Evolutionary conservation across 2,888 invertebrate species (phyloP).

Genomic region (Lucinisca nassula): DNA sequence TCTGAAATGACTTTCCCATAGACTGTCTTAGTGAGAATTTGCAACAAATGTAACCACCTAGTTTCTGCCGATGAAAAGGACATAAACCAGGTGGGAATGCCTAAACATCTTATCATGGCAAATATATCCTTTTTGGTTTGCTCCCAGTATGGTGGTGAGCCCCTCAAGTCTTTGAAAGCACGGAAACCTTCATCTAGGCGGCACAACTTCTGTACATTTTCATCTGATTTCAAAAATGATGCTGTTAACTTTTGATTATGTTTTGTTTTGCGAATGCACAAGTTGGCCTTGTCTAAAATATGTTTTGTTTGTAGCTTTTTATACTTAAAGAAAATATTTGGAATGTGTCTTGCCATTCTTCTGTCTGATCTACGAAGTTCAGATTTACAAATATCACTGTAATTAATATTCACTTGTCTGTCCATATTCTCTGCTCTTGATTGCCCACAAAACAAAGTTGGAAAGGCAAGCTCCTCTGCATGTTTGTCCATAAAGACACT

Average conservation of each 20-base stretch:
- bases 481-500: slow-evolving; percentile 59
- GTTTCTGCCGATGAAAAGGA: slow-evolving; percentile 63
- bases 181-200: slow-evolving; percentile 45
- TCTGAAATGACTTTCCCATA: slow-evolving; percentile 16
- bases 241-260: slow-evolving; percentile 29
- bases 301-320: slow-evolving; percentile 56
- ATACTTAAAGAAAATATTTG: slow-evolving; percentile 59
- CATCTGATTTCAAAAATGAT: slow-evolving; percentile 20
- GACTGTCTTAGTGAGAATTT: slow-evolving; percentile 26
- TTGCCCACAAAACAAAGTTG: slow-evolving; percentile 62
- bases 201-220: slow-evolving; percentile 21
- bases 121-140: slow-evolving; percentile 58
- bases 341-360: slow-evolving; percentile 40
- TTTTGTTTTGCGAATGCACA: slow-evolving; percentile 46
- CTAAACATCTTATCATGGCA: slow-evolving; percentile 57
- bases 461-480: slow-evolving; percentile 63
- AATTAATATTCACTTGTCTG: slow-evolving; percentile 40
- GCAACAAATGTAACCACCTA: slow-evolving; percentile 49
- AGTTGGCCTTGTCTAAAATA: slow-evolving; percentile 17
- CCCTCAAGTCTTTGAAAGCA: slow-evolving; percentile 47
- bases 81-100: slow-evolving; percentile 55
- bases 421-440: slow-evolving; percentile 34
- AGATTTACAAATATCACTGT: slow-evolving; percentile 49
- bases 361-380: slow-evolving; percentile 49
- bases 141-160: slow-evolving; percentile 62